phyloP scores from a whole-genome alignment of 2,888 invertebrate species.

The Tetranychus truncatus region DNA sequence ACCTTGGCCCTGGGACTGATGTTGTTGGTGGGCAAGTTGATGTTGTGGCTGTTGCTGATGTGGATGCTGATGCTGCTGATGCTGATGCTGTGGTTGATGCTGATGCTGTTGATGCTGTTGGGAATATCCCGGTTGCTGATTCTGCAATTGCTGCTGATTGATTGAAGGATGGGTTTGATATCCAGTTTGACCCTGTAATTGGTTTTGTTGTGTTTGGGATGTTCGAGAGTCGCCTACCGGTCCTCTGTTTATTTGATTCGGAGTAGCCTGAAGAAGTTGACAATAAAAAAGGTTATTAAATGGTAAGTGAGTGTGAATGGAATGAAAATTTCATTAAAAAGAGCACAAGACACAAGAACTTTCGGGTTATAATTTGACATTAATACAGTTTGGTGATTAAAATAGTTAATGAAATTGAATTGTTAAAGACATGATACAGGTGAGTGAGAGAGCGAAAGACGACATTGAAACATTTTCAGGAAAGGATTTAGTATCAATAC shows the following conservation, averaged over 20 bases:
- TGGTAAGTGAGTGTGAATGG: not conserved
- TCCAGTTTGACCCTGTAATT: not conserved
- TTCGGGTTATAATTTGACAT: not conserved
- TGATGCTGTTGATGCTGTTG: not conserved
- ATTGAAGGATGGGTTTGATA: too few species aligned
- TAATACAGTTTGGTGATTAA: not conserved
- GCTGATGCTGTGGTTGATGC: conserved; percentile 11
- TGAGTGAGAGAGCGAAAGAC: not conserved
- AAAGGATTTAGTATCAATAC: not conserved
- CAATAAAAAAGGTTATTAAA: not conserved
- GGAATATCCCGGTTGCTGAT: not conserved
- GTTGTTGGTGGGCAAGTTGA: conserved; percentile 13
- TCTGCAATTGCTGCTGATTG: too few species aligned
- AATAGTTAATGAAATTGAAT: not conserved
- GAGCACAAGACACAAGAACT: not conserved
- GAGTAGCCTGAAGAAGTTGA: not conserved
- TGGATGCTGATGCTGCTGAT: conserved; percentile 13
- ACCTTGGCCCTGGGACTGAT: conserved; percentile 17
- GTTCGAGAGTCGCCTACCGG: conserved; percentile 9
- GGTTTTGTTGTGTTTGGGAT: conserved; percentile 7
- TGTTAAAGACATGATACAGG: not conserved
- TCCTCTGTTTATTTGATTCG: conserved; percentile 4
- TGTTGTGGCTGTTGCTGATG: not conserved
- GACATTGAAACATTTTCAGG: not conserved
- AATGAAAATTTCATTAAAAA: not conserved